Base-by-base conservation (phyloP, 1,140 invertebrate genomes). In the Drosophila setifemur region DNA sequence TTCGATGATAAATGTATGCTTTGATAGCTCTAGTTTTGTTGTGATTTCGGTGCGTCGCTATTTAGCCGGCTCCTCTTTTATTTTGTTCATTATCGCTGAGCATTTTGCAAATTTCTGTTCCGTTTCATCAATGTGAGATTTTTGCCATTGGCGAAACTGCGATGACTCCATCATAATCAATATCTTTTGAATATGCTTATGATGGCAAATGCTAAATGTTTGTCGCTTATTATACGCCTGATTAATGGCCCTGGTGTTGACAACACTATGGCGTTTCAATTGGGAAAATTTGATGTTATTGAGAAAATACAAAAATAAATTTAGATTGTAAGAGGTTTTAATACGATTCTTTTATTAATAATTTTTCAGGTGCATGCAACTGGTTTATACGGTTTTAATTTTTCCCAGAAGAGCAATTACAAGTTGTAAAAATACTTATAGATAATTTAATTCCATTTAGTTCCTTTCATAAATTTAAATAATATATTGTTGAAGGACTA, bases 1-100 rank as follows among this genome's bases (percentile, higher is more conserved):
- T 71, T 86, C 52, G 79, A 74, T 83, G 58, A 83, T 86, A 85
- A 79, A 86, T 83, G 76, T 61, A 47, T 55, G 66, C 42, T 63
- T 72, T 71, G 54, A 71, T 71, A 71, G 69, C 68, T 72, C 55
- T 49, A 64, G 57, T 72, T 73, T 73, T 72, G 47, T 63, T 73
- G 54, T 60, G 53, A 61, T 60, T 52, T 53, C 29, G n/a, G 43
- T 53, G 69, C 70, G 52, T 47, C 64, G 52, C 35, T 60, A 70
- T 45, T 67, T 72, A 16, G 33, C 33, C 33, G 33, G 33, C 33
- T 16, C 14, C 26, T 39, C 52, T 48, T 57, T 50, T 28, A 64
- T 49, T 72, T 44, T 39, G 42, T 44, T 40, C 33, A 31, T 37
- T 58, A 50, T 53, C 43, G 31, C 31, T n/a, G 31, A 6, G 45